Percentiles rank a stretch among this genome's conserved stretches.
Conservation (phyloP, 2,113 vertebrate genomes). For the Gambusia holbrooki region DNA sequence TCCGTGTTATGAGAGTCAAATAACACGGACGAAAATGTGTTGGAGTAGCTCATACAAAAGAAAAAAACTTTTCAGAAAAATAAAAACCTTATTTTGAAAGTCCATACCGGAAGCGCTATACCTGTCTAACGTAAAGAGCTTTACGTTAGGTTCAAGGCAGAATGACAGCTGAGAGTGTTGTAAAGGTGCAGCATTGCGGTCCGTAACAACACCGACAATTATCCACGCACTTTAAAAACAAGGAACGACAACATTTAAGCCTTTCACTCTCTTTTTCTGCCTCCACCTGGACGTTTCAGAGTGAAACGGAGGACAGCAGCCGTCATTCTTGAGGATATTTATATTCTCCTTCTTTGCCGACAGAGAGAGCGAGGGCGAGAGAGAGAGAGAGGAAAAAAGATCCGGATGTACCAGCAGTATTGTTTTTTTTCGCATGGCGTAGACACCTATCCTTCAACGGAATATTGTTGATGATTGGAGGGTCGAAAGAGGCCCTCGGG, state of each 20-base stretch:
- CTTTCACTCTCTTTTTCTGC: neutral
- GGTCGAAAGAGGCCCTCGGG: conserved; percentile 67
- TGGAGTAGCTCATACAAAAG: too few species aligned
- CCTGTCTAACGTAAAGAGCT: fast-evolving
- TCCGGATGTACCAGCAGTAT: conserved; percentile 66
- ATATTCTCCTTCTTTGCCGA: neutral
- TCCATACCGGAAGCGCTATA: neutral
- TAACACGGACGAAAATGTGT: too few species aligned
- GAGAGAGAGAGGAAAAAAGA: conserved; percentile 32
- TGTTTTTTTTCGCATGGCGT: conserved; percentile 74
- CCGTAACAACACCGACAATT: conserved; percentile 18
- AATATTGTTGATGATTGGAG: conserved; percentile 62
- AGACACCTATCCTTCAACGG: conserved; percentile 67
- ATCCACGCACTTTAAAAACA: conserved; percentile 5
- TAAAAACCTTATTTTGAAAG: conserved; percentile 36
- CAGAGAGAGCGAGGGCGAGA: conserved; percentile 20
- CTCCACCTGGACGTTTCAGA: neutral
- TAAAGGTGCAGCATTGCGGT: conserved; percentile 36
- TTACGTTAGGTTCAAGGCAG: conserved; percentile 1
- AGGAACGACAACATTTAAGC: conserved; percentile 8
- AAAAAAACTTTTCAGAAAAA: too few species aligned
- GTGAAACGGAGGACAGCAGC: conserved; percentile 3
- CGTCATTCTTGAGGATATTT: conserved; percentile 40
- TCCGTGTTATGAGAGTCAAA: too few species aligned
- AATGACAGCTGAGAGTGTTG: conserved; percentile 66